Evolutionary conservation across 2,113 vertebrate genomes (phyloP).

Genomic region (Chloropsis cyanopogon): DNA sequence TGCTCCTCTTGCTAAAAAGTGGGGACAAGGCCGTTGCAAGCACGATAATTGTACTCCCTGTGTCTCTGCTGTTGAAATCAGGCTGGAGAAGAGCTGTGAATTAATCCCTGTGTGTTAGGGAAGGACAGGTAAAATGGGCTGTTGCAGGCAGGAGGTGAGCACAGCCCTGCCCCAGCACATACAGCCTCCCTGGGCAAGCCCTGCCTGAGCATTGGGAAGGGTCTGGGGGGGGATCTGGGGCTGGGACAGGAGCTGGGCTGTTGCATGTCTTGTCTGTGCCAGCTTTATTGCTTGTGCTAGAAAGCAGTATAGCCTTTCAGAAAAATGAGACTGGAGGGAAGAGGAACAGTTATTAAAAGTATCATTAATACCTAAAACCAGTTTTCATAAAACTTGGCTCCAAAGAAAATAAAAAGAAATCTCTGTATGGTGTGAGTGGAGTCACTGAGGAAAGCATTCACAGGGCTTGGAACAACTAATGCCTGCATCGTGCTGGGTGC

Average conservation of each 20-base stretch:
- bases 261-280: not conserved
- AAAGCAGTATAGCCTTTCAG: not conserved
- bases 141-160: not conserved
- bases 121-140: not conserved
- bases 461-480: not conserved
- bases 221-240: not conserved
- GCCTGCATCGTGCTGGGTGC: not conserved
- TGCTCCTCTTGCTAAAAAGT: not conserved
- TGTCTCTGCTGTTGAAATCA: not conserved
- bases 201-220: rapidly evolving
- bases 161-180: not conserved
- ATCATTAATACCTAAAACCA: not conserved
- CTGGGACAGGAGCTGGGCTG: not conserved
- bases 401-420: not conserved
- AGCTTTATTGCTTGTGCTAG: not conserved
- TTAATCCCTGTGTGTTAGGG: not conserved
- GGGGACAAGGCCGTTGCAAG: not conserved
- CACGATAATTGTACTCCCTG: not conserved
- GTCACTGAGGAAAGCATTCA: not conserved
- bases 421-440: not conserved
- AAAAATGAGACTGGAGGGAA: not conserved
- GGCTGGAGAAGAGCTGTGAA: not conserved
- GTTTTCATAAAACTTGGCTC: not conserved
- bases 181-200: not conserved
- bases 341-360: not conserved